Evolutionary conservation across 92 coral and sea anemone species (phyloP).

Genomic region (Desmophyllum pertusum): DNA sequence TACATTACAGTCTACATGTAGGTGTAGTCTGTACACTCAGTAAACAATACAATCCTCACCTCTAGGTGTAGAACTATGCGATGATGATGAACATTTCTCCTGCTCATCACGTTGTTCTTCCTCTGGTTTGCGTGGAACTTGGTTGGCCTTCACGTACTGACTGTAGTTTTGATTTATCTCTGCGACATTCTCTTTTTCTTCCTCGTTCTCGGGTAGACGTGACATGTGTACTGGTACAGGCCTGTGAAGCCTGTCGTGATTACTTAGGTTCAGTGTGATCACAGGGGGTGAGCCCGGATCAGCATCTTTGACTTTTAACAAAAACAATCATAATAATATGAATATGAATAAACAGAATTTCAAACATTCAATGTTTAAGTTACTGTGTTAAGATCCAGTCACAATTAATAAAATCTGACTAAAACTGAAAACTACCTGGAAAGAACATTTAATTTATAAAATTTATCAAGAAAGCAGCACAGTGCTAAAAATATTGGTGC

Average conservation of each 20-base stretch:
- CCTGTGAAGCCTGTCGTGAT: conserved; percentile 59
- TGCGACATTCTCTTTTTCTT: conserved; percentile 19
- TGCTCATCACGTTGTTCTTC: conserved; percentile 20
- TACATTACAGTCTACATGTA: no score
- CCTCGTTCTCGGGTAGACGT: conserved; percentile 58
- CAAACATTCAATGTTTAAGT: not conserved
- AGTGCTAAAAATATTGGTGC: no score
- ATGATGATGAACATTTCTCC: conserved; percentile 3
- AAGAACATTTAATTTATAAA: no score
- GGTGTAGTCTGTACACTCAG: not conserved
- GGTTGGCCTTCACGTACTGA: conserved; percentile 26
- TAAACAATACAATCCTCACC: conserved; percentile 9
- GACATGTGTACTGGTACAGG: conserved; percentile 94
- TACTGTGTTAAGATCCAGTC: not conserved
- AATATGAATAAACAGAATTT: no score
- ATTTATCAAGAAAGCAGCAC: no score
- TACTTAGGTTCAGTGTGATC: conserved; percentile 54
- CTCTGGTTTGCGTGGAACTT: conserved; percentile 3
- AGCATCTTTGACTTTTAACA: not conserved
- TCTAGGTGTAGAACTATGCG: conserved; percentile 30
- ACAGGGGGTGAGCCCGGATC: conserved; percentile 83
- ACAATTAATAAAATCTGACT: not conserved
- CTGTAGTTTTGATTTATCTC: conserved; percentile 66
- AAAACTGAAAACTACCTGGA: not conserved
- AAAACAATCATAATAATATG: no score